Conservation (phyloP, 2,113 vertebrate species). For the western clawed frog (Xenopus tropicalis) region DNA sequence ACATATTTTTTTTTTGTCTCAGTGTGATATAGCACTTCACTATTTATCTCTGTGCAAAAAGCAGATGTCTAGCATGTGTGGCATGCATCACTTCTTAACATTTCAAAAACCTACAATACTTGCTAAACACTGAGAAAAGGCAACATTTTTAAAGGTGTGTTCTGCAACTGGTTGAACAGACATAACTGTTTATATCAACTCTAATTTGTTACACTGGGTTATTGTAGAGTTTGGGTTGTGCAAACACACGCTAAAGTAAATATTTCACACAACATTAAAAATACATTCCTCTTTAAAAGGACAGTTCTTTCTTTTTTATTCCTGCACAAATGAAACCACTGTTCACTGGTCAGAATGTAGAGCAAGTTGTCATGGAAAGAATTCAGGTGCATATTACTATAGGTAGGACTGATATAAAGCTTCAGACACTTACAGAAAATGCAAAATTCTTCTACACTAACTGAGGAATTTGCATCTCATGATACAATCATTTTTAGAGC, state of each 20-base stretch:
- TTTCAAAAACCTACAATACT: not conserved
- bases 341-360: not conserved
- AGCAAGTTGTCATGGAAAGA: too few species aligned
- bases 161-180: constrained; percentile 2
- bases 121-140: not conserved
- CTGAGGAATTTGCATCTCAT: too few species aligned
- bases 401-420: too few species aligned
- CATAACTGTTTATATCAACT: constrained; percentile 5
- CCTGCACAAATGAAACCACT: not conserved
- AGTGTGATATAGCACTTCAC: too few species aligned
- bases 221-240: not conserved
- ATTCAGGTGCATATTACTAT: too few species aligned
- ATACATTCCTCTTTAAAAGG: not conserved
- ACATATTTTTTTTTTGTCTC: too few species aligned
- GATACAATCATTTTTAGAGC: too few species aligned
- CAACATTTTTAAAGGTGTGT: not conserved
- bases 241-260: constrained; percentile 4
- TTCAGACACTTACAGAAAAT: too few species aligned
- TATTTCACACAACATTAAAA: constrained; percentile 12
- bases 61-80: too few species aligned
- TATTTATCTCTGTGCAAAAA: too few species aligned
- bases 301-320: constrained; percentile 1
- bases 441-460: too few species aligned
- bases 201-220: not conserved
- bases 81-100: not conserved